phyloP scores from a whole-genome alignment of 2,797 vertebrate genomes.

The Clarias laeviceps region DNA sequence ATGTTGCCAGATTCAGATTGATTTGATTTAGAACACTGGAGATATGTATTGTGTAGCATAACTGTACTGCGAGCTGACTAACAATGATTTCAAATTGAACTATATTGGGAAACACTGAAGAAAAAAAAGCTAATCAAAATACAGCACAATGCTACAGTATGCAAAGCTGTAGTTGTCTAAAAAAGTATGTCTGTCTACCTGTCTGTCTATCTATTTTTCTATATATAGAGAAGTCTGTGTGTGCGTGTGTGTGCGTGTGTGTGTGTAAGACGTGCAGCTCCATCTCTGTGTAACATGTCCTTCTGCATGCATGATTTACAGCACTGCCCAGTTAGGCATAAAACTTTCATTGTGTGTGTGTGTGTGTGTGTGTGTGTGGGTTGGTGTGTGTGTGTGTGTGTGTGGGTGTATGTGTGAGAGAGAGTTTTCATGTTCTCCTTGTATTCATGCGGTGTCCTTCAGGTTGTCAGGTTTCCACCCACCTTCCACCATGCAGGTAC shows the following conservation, averaged over 20 bases:
- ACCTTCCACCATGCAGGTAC: neutral
- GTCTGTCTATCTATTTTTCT: neutral
- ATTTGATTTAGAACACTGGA: neutral
- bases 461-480: neutral
- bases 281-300: slow-evolving; percentile 26
- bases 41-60: neutral
- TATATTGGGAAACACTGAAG: neutral
- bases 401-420: neutral
- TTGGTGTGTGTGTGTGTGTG: neutral
- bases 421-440: neutral
- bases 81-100: neutral
- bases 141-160: neutral
- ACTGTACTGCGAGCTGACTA: neutral
- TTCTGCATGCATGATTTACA: slow-evolving; percentile 53
- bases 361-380: slow-evolving; percentile 13
- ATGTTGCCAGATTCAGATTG: neutral
- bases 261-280: slow-evolving; percentile 18
- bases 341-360: slow-evolving; percentile 44
- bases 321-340: slow-evolving; percentile 31
- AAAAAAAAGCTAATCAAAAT: neutral
- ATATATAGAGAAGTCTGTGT: neutral
- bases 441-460: neutral
- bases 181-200: neutral
- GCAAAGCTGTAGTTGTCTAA: neutral
- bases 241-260: slow-evolving; percentile 30